Percentiles rank a stretch among this genome's conserved stretches.
phyloP scores from a whole-genome alignment of 2,113 vertebrate species.

The Apeltes quadracus region DNA sequence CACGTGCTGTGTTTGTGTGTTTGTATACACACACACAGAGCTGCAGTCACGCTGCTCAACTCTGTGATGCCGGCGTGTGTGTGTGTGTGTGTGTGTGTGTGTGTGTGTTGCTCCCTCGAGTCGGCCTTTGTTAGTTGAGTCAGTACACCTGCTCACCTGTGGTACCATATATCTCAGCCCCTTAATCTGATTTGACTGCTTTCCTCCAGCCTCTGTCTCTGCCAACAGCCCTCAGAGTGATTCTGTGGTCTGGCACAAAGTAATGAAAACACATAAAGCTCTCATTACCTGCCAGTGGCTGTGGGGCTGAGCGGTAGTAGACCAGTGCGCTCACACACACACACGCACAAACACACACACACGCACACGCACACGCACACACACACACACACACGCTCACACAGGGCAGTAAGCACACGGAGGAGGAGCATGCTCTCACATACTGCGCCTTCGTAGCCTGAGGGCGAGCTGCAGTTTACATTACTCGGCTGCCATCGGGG shows the following conservation, averaged over 20 bases:
- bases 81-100: conserved; percentile 17
- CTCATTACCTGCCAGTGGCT: conserved; percentile 70
- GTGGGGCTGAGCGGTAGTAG: conserved; percentile 43
- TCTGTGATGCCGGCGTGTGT: conserved; percentile 8
- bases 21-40: neutral
- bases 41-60: conserved; percentile 6
- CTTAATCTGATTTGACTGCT: conserved; percentile 75
- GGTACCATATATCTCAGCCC: conserved; percentile 64
- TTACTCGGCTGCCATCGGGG: conserved; percentile 63
- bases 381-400: conserved; percentile 9
- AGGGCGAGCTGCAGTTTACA: conserved; percentile 58
- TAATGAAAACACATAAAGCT: conserved; percentile 79
- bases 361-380: conserved; percentile 19
- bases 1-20: conserved; percentile 1
- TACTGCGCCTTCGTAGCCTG: conserved; percentile 39
- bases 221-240: conserved; percentile 61
- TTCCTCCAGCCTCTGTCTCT: conserved; percentile 54
- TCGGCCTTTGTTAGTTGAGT: conserved; percentile 39
- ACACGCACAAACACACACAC: conserved; percentile 17
- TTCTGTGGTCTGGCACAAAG: conserved; percentile 69
- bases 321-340: conserved; percentile 22
- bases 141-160: conserved; percentile 61
- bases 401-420: conserved; percentile 13
- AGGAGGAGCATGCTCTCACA: conserved; percentile 37
- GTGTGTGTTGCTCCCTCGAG: conserved; percentile 35